Evolutionary conservation across 2,113 vertebrate species (phyloP).

Genomic region (Sylvietta virens): DNA sequence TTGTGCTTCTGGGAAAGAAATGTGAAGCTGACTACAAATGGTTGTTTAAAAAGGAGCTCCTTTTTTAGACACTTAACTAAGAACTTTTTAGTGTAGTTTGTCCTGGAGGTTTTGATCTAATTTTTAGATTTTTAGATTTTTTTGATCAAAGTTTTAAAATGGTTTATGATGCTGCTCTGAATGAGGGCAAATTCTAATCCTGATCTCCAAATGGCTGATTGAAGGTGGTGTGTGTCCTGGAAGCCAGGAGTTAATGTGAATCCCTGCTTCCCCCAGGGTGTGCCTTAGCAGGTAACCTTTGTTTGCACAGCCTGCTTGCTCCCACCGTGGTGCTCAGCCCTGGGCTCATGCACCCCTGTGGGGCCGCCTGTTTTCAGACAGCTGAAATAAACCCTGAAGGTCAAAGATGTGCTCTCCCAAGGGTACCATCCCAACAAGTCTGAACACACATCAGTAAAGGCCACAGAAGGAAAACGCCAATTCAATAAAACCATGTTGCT

Average conservation of each 20-base stretch:
- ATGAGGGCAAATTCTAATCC: background rate
- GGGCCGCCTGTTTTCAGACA: background rate
- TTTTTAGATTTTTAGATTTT: no score
- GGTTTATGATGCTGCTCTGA: background rate
- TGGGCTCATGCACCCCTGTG: accelerated
- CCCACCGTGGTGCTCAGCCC: accelerated
- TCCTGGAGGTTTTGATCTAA: background rate
- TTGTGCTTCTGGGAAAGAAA: conserved; percentile 9
- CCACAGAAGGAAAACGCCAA: background rate
- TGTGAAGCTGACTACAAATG: conserved; percentile 18
- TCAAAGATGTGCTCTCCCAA: background rate
- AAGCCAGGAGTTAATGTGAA: accelerated
- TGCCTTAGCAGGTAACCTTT: background rate
- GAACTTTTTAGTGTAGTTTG: background rate
- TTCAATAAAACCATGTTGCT: background rate
- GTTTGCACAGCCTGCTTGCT: background rate
- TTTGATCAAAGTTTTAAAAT: no score
- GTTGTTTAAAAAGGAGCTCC: conserved; percentile 42
- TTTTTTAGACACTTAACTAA: conserved; percentile 21
- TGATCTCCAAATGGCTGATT: accelerated
- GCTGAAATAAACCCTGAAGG: background rate
- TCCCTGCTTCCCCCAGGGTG: accelerated
- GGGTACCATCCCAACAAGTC: background rate
- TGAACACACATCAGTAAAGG: background rate
- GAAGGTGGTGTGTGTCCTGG: background rate